Base-by-base conservation (phyloP, 2,888 invertebrate genomes). In the Penaeus monodon region DNA sequence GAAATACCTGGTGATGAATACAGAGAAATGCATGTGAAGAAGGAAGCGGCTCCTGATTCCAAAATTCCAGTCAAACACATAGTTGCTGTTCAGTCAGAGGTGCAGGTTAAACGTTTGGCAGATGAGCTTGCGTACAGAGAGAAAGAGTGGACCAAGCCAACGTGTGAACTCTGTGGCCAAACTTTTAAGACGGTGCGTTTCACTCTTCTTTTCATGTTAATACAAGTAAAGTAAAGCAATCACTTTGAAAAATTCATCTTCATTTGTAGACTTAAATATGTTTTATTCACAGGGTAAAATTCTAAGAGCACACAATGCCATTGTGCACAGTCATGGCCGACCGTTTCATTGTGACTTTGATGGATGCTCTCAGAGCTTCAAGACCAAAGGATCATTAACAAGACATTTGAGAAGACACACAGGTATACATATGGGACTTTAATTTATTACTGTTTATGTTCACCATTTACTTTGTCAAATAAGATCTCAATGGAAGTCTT, bases 381-480 rank as follows among this genome's bases (percentile, higher is more conserved):
- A 88, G 38, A 89, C 88, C 20, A 89, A 89, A 38, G 89, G 89
- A 3, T 88, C 89, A 17, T 57, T 89, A 2, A 84, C 74, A 6
- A 74, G 89, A 29, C 89, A 89, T 66, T 66, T 73, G 22, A 65
- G 89, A 12, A 64, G 88, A 64, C 89, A 89, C 66, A 89, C 89
- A 79, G 89, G 89, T 89, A 27, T 76, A 8, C 57, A 22, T 49
- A 74, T 1, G 27, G n/a, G 63, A n/a, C n/a, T 29, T 29, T 76
- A 22, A 22, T 27, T n/a, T 76, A 10, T 38, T 29, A 12, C 12
- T 76, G 38, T 49, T 10, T 49, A 49, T 49, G 49, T 14, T 14
- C 14, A 49, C 49, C 49, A 49, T 49, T 49, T 10, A 49, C 1
- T 49, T 49, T 49, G 7, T 49, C 14, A 38, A 38, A 38, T 38